phyloP scores from a whole-genome alignment of 2,888 invertebrate species.

The Drosophila tripunctata region DNA sequence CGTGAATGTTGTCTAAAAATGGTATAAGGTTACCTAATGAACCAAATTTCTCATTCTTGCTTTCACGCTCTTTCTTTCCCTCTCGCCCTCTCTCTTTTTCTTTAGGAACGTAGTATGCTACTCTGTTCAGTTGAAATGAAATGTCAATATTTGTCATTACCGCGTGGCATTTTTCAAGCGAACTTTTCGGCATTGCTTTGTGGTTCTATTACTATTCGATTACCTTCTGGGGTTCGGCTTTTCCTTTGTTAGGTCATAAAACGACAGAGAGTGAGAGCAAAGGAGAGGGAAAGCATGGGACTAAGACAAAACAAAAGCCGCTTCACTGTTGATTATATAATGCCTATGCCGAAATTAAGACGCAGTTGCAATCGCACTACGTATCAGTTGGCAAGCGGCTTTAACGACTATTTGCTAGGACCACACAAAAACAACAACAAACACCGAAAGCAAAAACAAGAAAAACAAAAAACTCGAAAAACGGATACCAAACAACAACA shows the following conservation, averaged over 20 bases:
- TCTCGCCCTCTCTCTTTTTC: neutral
- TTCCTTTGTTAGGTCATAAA: slow-evolving; percentile 55
- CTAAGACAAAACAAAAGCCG: slow-evolving; percentile 45
- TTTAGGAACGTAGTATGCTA: no score
- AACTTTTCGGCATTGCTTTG: slow-evolving; percentile 62
- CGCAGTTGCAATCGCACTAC: slow-evolving; percentile 53
- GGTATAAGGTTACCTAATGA: slow-evolving; percentile 57
- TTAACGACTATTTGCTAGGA: slow-evolving; percentile 36
- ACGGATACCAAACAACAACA: slow-evolving; percentile 2
- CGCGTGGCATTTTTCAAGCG: slow-evolving; percentile 74
- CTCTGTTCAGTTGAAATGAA: slow-evolving; percentile 38
- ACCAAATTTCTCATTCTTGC: neutral
- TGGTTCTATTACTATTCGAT: slow-evolving; percentile 26
- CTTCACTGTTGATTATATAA: slow-evolving; percentile 60
- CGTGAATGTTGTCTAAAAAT: slow-evolving; percentile 13
- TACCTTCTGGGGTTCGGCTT: slow-evolving; percentile 35
- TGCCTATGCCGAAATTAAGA: slow-evolving; percentile 59
- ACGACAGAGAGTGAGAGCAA: slow-evolving; percentile 1
- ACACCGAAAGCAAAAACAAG: neutral
- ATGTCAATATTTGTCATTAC: slow-evolving; percentile 77
- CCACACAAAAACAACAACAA: slow-evolving; percentile 23
- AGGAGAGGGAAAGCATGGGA: neutral
- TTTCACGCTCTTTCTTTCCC: neutral
- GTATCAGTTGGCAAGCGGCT: slow-evolving; percentile 44
- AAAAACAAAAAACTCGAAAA: neutral